phyloP scores from a whole-genome alignment of 2,888 invertebrate species.

The Fragum fragum region DNA sequence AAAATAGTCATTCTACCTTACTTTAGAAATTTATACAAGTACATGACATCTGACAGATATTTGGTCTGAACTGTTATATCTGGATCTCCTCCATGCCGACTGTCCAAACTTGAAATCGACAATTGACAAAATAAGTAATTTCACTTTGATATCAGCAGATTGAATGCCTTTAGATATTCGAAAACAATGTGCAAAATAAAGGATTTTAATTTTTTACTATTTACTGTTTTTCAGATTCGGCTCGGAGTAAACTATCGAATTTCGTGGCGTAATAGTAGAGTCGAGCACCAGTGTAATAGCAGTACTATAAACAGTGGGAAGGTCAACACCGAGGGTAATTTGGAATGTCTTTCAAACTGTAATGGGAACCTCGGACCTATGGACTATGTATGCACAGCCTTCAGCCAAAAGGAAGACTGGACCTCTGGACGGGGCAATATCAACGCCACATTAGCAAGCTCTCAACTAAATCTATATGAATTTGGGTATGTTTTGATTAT shows the following conservation, averaged over 20 bases:
- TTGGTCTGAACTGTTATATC: too few species aligned
- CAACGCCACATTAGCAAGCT: not conserved
- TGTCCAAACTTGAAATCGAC: too few species aligned
- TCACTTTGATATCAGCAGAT: too few species aligned
- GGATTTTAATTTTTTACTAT: too few species aligned
- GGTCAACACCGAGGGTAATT: not conserved
- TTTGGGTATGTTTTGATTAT: too few species aligned
- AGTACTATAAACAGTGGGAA: not conserved
- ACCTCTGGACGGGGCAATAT: constrained; percentile 11
- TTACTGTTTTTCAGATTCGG: not conserved
- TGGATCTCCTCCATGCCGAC: too few species aligned
- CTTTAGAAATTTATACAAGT: too few species aligned
- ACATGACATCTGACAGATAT: too few species aligned
- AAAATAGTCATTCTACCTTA: too few species aligned
- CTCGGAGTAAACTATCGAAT: not conserved
- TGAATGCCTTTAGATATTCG: too few species aligned
- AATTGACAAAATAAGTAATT: too few species aligned
- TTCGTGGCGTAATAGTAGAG: not conserved
- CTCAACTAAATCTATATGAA: not conserved
- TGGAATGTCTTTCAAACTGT: constrained; percentile 2
- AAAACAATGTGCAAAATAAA: too few species aligned
- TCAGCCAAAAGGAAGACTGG: constrained; percentile 29
- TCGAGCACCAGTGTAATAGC: not conserved
- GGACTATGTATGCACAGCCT: constrained; percentile 31
- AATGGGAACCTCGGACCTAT: not conserved